A percentile compares a stretch with the other conserved stretches of the same genome.
These are phyloP conservation scores for Sebastes taczanowskii DNA, from an alignment of 2,797 vertebrate species.

Conservation along the genomic window DNA sequence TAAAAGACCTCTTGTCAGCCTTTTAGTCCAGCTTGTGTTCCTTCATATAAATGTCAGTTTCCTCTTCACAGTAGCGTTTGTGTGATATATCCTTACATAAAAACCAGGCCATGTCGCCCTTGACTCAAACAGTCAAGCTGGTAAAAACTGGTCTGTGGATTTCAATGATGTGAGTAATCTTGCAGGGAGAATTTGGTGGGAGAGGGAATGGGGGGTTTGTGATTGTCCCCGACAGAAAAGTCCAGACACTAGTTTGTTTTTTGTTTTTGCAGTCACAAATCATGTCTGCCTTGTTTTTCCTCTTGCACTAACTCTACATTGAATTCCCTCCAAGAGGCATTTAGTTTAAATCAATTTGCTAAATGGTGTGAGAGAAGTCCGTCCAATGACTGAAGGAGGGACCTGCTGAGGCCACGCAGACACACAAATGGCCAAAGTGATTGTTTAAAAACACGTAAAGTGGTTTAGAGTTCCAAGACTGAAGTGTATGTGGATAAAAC, in stretches of 20 bases:
- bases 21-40: slow-evolving; percentile 34
- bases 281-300: neutral
- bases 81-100: slow-evolving; percentile 14
- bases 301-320: neutral
- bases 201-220: neutral
- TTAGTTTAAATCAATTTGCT: slow-evolving; percentile 11
- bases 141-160: slow-evolving; percentile 25
- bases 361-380: neutral
- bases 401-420: slow-evolving; percentile 14
- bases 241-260: neutral
- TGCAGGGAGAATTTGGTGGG: neutral
- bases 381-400: neutral
- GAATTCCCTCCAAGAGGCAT: slow-evolving; percentile 5
- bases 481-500: slow-evolving; percentile 2
- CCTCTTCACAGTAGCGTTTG: slow-evolving; percentile 31
- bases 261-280: neutral
- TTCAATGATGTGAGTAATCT: slow-evolving; percentile 3
- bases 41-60: slow-evolving; percentile 9
- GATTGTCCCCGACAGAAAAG: slow-evolving; percentile 8
- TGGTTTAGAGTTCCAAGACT: neutral
- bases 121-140: slow-evolving; percentile 29
- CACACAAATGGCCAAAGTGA: slow-evolving; percentile 14
- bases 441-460: slow-evolving; percentile 9
- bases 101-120: slow-evolving; percentile 7
- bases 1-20: neutral